A percentile compares a stretch with the other conserved stretches of the same genome.
These are phyloP conservation scores for Drosophila repleta DNA, from an alignment of 1,140 invertebrate genomes.

Conservation along the genomic window DNA sequence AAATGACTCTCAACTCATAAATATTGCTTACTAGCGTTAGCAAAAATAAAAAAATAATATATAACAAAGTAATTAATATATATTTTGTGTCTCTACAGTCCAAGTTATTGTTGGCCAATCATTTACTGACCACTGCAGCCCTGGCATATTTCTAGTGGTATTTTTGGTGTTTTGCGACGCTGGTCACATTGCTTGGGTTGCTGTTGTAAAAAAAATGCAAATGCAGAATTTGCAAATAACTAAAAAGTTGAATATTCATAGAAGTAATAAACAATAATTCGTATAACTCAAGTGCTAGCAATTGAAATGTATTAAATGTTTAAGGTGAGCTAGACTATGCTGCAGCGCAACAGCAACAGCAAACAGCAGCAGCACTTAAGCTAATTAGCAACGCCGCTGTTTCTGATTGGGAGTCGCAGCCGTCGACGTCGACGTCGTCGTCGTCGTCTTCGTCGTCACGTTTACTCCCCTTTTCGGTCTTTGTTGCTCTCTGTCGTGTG, in stretches of 20 bases:
- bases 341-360: background rate
- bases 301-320: slow-evolving; percentile 58
- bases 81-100: background rate
- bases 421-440: slow-evolving; percentile 36
- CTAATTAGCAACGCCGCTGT: slow-evolving; percentile 42
- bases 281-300: slow-evolving; percentile 25
- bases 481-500: slow-evolving; percentile 46
- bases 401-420: slow-evolving; percentile 26
- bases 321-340: slow-evolving; percentile 46
- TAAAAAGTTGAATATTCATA: slow-evolving; percentile 41
- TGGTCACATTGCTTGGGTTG: slow-evolving; percentile 42
- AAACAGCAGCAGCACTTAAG: slow-evolving; percentile 23
- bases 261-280: slow-evolving; percentile 27
- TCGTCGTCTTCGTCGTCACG: slow-evolving; percentile 57
- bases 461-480: slow-evolving; percentile 75
- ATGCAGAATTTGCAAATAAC: slow-evolving; percentile 45
- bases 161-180: background rate
- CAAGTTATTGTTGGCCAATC: background rate
- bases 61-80: too few relatives aligned
- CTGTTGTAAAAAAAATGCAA: slow-evolving; percentile 55
- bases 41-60: too few relatives aligned
- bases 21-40: too few relatives aligned
- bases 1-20: too few relatives aligned
- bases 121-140: slow-evolving; percentile 8
- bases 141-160: slow-evolving; percentile 10